phyloP scores from a whole-genome alignment of 1,140 invertebrate species.

The Neodiprion pinetum region DNA sequence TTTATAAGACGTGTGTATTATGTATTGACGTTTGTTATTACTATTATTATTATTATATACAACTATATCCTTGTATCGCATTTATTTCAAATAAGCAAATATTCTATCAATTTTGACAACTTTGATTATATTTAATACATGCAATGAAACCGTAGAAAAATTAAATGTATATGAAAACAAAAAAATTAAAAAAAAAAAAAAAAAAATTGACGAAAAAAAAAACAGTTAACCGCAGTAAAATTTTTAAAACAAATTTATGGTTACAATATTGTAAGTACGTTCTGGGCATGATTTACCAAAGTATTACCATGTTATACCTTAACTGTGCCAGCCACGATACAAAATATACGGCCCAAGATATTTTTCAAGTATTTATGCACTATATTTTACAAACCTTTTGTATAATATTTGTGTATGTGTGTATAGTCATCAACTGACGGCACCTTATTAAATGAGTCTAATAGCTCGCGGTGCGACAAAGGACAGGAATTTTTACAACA shows the following conservation, averaged over 20 bases:
- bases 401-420: slow-evolving; percentile 14
- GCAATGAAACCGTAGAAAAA: no score
- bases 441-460: slow-evolving; percentile 28
- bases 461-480: slow-evolving; percentile 34
- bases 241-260: neutral
- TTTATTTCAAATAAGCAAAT: no score
- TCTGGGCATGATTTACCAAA: slow-evolving; percentile 10
- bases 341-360: slow-evolving; percentile 26
- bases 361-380: slow-evolving; percentile 35
- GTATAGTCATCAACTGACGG: slow-evolving; percentile 38
- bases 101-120: no score
- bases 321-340: slow-evolving; percentile 12
- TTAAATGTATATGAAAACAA: no score
- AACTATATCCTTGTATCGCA: no score
- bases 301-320: slow-evolving; percentile 22
- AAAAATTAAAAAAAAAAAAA: no score
- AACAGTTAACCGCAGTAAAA: slow-evolving; percentile 18
- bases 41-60: no score
- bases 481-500: slow-evolving; percentile 38
- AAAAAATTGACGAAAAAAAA: slow-evolving; percentile 21
- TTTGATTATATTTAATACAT: no score
- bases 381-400: slow-evolving; percentile 34
- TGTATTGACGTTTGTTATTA: no score
- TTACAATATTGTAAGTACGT: slow-evolving; percentile 17
- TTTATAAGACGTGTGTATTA: no score